Conservation (phyloP, 2,888 invertebrate genomes). For the Amphipoea lucens region DNA sequence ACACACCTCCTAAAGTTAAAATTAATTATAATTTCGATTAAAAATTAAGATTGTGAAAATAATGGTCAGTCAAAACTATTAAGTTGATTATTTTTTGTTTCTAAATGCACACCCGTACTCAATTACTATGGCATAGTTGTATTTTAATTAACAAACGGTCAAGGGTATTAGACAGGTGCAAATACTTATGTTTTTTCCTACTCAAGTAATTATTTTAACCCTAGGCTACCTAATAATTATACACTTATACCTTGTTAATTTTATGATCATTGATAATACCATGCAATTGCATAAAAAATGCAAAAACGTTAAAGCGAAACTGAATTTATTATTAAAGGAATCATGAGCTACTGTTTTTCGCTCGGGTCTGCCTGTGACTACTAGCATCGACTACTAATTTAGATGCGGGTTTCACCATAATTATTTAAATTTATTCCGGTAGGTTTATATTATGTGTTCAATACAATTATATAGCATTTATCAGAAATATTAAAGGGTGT, state of each 20-base stretch:
- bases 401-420: neutral
- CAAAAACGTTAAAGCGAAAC: neutral
- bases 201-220: slow-evolving; percentile 29
- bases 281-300: neutral
- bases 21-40: slow-evolving; percentile 12
- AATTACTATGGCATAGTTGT: slow-evolving; percentile 19
- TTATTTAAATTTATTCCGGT: too few species aligned
- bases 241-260: neutral
- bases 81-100: slow-evolving; percentile 31
- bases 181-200: slow-evolving; percentile 38
- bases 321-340: neutral
- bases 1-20: neutral
- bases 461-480: too few species aligned
- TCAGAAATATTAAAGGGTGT: too few species aligned
- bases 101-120: slow-evolving; percentile 2
- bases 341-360: neutral
- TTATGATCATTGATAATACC: neutral
- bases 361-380: neutral
- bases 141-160: slow-evolving; percentile 43
- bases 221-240: slow-evolving; percentile 10
- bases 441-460: neutral
- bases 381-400: too few species aligned
- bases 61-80: slow-evolving; percentile 1
- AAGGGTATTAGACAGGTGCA: slow-evolving; percentile 57
- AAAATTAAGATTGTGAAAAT: slow-evolving; percentile 13